phyloP scores from a whole-genome alignment of 2,113 vertebrate species.

The Tapirus terrestris region DNA sequence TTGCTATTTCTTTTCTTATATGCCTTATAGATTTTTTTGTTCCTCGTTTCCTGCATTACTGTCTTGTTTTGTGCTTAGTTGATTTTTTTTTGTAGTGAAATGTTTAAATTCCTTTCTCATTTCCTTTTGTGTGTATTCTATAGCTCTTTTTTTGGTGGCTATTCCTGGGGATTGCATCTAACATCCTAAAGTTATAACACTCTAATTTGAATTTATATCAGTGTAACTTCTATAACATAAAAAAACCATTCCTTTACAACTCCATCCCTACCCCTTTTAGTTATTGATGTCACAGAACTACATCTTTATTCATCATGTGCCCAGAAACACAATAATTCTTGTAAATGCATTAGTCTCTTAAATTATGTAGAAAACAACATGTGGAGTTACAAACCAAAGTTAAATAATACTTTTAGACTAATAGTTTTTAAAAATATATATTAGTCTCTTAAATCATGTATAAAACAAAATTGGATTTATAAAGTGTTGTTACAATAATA shows the following conservation, averaged over 20 bases:
- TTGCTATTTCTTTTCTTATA: background rate
- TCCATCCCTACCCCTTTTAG: background rate
- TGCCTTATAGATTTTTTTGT: background rate
- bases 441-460: too few species aligned
- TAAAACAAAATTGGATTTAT: too few species aligned
- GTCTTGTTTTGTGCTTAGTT: background rate
- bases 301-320: background rate
- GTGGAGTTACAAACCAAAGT: background rate
- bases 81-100: background rate
- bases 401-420: too few species aligned
- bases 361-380: background rate
- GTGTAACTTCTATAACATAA: background rate
- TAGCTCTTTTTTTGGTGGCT: background rate
- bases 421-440: too few species aligned
- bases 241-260: background rate
- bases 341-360: background rate
- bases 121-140: background rate
- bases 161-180: background rate
- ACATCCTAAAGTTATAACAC: background rate
- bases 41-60: background rate
- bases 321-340: background rate
- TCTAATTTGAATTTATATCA: background rate
- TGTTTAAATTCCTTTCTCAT: background rate
- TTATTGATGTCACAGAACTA: background rate
- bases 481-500: background rate